Conservation (phyloP, 2,113 vertebrate species). For the Cephalopterus ornatus region DNA sequence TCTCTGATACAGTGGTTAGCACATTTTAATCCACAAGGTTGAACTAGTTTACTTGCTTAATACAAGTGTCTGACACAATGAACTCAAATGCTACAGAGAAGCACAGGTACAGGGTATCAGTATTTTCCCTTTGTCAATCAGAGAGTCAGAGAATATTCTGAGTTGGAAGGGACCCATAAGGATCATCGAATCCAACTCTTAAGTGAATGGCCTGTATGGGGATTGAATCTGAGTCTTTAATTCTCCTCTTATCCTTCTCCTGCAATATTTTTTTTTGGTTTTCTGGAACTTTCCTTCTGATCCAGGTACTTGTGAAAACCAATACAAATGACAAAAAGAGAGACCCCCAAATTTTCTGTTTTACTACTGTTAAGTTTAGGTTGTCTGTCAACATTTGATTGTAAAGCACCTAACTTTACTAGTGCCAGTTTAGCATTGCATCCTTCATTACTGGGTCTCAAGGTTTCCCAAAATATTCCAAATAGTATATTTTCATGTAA, state of each 20-base stretch:
- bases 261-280: neutral
- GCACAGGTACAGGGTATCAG: neutral
- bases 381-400: neutral
- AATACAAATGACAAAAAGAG: neutral
- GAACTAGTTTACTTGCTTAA: neutral
- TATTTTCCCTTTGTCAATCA: neutral
- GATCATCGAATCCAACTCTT: neutral
- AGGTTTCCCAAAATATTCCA: neutral
- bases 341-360: neutral
- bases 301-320: neutral
- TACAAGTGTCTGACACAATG: neutral
- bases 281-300: neutral
- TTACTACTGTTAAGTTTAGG: neutral
- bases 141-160: neutral
- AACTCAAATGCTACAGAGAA: neutral
- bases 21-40: neutral
- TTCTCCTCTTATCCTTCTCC: neutral
- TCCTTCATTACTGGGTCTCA: neutral
- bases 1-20: fast-evolving
- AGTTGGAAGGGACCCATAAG: neutral
- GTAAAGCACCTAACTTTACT: neutral
- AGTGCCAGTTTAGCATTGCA: neutral
- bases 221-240: neutral
- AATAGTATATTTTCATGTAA: neutral
- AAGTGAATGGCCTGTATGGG: neutral